These are phyloP conservation scores for Melipona quadrifasciata DNA, from an alignment of 1,140 invertebrate species.

Conservation along the genomic window DNA sequence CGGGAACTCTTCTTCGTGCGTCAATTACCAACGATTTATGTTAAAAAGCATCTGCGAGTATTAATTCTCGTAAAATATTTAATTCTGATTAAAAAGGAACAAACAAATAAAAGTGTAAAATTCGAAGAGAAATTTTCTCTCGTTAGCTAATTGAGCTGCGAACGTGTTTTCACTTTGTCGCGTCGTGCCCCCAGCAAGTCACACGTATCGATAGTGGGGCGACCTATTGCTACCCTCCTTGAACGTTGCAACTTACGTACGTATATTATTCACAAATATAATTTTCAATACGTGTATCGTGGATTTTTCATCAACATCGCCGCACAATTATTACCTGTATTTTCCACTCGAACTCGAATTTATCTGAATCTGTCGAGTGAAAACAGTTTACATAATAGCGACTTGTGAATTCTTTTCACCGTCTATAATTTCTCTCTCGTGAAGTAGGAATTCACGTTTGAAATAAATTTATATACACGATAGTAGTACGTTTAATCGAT, in stretches of 20 bases:
- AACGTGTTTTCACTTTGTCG: not conserved
- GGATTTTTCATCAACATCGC: not conserved
- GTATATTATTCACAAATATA: too few relatives aligned
- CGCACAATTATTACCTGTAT: not conserved
- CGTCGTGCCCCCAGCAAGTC: not conserved
- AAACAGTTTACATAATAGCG: not conserved
- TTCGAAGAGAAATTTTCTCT: not conserved
- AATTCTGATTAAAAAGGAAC: too few relatives aligned
- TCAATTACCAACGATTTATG: not conserved
- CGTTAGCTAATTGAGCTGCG: not conserved
- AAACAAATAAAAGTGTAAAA: too few relatives aligned
- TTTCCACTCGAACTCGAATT: not conserved
- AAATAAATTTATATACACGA: too few relatives aligned
- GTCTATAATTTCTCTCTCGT: not conserved
- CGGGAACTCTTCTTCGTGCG: not conserved
- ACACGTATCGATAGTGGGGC: not conserved
- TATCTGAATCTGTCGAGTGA: not conserved
- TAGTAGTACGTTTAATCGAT: not conserved
- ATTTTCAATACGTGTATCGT: too few relatives aligned
- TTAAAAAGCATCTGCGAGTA: not conserved
- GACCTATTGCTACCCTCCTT: not conserved
- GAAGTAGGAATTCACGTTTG: too few relatives aligned
- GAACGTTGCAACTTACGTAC: not conserved
- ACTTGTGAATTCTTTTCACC: not conserved
- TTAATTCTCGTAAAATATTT: not conserved